Conservation (phyloP, 2,113 vertebrate genomes). For the Pelusios castaneus region DNA sequence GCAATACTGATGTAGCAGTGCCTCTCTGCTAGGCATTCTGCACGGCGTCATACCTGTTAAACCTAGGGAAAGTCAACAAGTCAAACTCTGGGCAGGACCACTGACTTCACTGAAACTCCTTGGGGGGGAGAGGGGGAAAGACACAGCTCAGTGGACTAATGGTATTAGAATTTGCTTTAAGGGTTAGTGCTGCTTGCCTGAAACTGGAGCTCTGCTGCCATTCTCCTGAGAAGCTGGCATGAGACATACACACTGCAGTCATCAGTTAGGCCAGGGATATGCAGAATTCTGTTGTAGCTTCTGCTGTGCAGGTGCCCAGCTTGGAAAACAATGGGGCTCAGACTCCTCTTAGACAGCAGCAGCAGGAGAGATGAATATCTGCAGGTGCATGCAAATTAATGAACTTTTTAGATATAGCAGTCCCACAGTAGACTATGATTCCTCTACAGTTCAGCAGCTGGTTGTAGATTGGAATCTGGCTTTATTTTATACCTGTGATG, state of each 20-base stretch:
- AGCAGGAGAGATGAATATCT: background rate
- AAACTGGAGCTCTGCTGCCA: background rate
- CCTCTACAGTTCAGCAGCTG: background rate
- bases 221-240: background rate
- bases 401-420: background rate
- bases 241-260: background rate
- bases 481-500: background rate
- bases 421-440: background rate
- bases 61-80: background rate
- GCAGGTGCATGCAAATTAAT: no score
- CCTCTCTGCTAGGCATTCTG: background rate
- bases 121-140: background rate
- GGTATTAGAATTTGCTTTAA: background rate
- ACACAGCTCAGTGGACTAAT: background rate
- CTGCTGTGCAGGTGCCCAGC: background rate
- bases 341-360: background rate
- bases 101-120: background rate
- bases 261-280: background rate
- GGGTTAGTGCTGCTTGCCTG: background rate
- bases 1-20: background rate
- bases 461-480: fast-evolving
- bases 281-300: background rate
- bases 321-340: background rate
- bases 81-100: background rate
- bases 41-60: background rate